Conservation (phyloP, 1,140 invertebrate genomes). For the Drosophila gunungcola region DNA sequence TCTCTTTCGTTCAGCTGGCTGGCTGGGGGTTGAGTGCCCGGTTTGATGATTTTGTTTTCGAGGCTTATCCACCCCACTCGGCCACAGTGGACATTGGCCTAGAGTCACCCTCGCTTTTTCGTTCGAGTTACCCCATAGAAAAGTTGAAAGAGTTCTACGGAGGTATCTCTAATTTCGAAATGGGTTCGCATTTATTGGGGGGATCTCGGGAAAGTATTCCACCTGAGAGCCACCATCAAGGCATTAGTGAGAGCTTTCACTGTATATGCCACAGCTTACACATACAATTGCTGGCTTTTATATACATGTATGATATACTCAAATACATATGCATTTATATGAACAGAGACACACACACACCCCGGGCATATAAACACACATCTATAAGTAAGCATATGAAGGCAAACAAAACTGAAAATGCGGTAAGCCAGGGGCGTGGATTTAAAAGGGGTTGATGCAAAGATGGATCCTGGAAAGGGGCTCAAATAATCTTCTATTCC, state of each 20-base stretch:
- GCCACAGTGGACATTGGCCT: slow-evolving; percentile 46
- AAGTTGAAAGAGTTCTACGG: not conserved
- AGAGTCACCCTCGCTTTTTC: not conserved
- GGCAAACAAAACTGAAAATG: slow-evolving; percentile 82
- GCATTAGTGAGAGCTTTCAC: slow-evolving; percentile 63
- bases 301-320: slow-evolving; percentile 61
- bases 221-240: slow-evolving; percentile 3
- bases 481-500: slow-evolving; percentile 9
- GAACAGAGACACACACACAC: slow-evolving; percentile 50
- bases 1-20: slow-evolving; percentile 35
- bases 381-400: slow-evolving; percentile 79
- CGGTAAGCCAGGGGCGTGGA: slow-evolving; percentile 63
- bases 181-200: not conserved
- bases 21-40: slow-evolving; percentile 51
- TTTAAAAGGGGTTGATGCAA: not conserved
- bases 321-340: slow-evolving; percentile 75
- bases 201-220: slow-evolving; percentile 37
- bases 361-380: slow-evolving; percentile 44
- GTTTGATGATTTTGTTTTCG: slow-evolving; percentile 77
- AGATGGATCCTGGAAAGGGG: not conserved
- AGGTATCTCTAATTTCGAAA: not conserved
- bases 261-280: slow-evolving; percentile 59
- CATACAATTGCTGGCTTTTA: slow-evolving; percentile 23
- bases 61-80: slow-evolving; percentile 67
- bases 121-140: not conserved